Conservation (phyloP, 2,113 vertebrate species). For the Rhinolophus sinicus region DNA sequence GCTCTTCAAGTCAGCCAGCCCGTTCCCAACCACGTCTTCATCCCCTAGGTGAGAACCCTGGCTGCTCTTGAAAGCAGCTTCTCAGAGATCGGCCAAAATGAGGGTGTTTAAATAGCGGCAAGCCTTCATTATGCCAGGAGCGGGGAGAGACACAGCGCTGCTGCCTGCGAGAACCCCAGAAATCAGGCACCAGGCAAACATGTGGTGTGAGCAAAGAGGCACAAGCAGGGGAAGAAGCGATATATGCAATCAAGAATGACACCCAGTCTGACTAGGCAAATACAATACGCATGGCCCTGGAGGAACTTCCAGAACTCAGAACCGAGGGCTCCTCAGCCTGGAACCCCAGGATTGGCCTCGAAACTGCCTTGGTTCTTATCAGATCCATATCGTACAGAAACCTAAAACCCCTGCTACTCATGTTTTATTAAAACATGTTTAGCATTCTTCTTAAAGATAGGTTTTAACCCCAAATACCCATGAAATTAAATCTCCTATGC, state of each 20-base stretch:
- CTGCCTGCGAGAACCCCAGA: not conserved
- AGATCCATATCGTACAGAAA: constrained; percentile 72
- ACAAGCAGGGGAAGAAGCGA: constrained; percentile 66
- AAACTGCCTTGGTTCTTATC: constrained; percentile 79
- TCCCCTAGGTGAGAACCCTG: not conserved
- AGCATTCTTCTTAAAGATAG: constrained; percentile 81
- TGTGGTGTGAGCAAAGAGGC: not conserved
- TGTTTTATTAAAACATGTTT: constrained; percentile 78
- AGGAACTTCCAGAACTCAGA: constrained; percentile 44
- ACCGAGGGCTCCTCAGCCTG: not conserved
- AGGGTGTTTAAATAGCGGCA: not conserved
- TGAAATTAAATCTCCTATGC: constrained; percentile 69
- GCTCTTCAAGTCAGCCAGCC: not conserved
- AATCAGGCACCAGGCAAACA: constrained; percentile 65
- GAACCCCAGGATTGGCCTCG: constrained; percentile 78
- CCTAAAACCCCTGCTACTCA: constrained; percentile 69
- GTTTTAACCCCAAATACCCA: constrained; percentile 81
- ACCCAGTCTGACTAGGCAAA: constrained; percentile 46
- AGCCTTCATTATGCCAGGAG: not conserved
- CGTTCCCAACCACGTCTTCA: not conserved
- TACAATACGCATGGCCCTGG: constrained; percentile 46
- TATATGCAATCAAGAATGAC: constrained; percentile 59
- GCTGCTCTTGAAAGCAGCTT: constrained; percentile 44
- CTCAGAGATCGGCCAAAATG: not conserved
- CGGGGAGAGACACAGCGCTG: not conserved